These are phyloP conservation scores for Panorpa germanica DNA, from an alignment of 2,888 invertebrate genomes.

Conservation along the genomic window DNA sequence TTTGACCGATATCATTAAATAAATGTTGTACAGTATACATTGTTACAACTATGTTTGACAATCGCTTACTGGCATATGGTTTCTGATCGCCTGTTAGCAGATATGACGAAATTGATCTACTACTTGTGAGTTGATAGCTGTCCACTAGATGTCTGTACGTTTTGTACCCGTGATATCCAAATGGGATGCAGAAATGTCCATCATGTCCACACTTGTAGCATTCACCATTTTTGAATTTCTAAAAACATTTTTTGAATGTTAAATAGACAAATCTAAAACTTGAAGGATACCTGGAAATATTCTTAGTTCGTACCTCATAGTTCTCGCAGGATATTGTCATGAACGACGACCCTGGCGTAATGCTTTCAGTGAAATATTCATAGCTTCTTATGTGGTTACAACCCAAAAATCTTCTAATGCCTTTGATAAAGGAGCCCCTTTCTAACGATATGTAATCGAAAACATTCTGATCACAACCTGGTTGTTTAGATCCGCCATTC, in stretches of 20 bases:
- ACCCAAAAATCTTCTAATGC: constrained; percentile 36
- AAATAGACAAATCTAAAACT: too few relatives aligned
- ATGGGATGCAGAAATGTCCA: constrained; percentile 45
- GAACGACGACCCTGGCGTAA: constrained; percentile 59
- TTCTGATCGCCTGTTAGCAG: constrained; percentile 46
- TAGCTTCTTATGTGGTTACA: constrained; percentile 80
- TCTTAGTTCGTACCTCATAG: constrained; percentile 36
- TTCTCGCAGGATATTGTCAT: constrained; percentile 60
- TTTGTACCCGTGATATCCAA: constrained; percentile 41
- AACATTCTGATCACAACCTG: constrained; percentile 41
- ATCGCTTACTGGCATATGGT: constrained; percentile 62
- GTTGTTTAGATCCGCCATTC: constrained; percentile 70
- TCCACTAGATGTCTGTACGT: constrained; percentile 30
- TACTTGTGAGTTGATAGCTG: constrained; percentile 26
- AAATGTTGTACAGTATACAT: constrained; percentile 5
- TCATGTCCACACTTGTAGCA: constrained; percentile 49
- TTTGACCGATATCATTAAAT: constrained; percentile 1
- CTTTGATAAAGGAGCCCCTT: constrained; percentile 39
- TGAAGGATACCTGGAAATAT: neutral
- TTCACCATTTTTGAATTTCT: constrained; percentile 47
- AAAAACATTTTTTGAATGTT: too few relatives aligned
- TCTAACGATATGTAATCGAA: constrained; percentile 42
- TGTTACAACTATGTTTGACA: constrained; percentile 7
- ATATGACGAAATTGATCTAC: constrained; percentile 40
- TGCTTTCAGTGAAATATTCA: constrained; percentile 67